Percentiles rank a stretch among this genome's conserved stretches.
These are phyloP conservation scores for Apostichopus californicus DNA, from an alignment of 35 echinoderm and acorn worm genomes.

Conservation along the genomic window DNA sequence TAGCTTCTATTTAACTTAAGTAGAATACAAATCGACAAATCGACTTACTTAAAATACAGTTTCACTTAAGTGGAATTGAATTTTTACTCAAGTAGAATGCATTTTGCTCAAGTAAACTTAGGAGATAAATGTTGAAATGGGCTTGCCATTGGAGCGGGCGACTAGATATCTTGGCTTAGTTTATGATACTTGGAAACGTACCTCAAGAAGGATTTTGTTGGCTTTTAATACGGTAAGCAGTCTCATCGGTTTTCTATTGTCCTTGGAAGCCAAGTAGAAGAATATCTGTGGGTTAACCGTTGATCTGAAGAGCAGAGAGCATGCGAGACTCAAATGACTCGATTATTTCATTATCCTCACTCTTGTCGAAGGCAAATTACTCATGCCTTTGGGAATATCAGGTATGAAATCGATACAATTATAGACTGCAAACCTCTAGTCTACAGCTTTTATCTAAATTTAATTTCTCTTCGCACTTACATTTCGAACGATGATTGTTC, in stretches of 20 bases:
- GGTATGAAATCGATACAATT: conserved; percentile 5
- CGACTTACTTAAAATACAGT: too few relatives aligned
- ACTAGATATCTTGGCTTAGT: too few relatives aligned
- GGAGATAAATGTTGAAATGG: too few relatives aligned
- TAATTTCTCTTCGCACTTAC: conserved; percentile 10
- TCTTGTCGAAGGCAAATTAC: conserved; percentile 9
- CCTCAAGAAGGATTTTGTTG: too few relatives aligned
- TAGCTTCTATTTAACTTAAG: too few relatives aligned
- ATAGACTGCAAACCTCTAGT: neutral
- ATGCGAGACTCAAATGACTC: neutral
- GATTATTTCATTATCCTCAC: conserved; percentile 11
- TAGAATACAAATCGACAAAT: too few relatives aligned
- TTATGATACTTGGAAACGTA: too few relatives aligned
- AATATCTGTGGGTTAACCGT: neutral
- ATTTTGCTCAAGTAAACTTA: too few relatives aligned
- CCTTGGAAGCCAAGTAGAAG: neutral
- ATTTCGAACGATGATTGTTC: neutral
- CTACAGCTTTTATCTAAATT: conserved; percentile 18
- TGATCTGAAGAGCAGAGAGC: neutral
- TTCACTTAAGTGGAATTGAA: too few relatives aligned
- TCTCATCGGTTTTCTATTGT: neutral
- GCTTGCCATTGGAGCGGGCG: too few relatives aligned
- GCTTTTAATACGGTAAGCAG: neutral
- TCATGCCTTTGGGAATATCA: neutral
- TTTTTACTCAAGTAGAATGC: too few relatives aligned